Percentiles rank a stretch among this genome's conserved stretches.
Conservation (phyloP, 2,888 invertebrate genomes). For the Heliothis peltigera region DNA sequence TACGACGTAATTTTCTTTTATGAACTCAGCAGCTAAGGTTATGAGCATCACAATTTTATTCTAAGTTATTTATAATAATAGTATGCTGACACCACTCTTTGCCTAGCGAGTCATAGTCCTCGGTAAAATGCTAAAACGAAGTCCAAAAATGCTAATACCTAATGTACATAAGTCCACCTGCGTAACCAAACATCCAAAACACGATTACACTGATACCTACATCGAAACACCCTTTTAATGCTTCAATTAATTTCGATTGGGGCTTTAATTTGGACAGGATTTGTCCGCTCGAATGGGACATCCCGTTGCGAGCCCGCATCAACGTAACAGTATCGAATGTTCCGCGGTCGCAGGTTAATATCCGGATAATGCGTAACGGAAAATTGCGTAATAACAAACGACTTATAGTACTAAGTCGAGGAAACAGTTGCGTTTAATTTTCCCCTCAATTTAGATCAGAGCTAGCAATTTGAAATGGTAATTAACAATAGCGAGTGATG, state of each 20-base stretch:
- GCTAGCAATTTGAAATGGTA: slow-evolving; percentile 82
- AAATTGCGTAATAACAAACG: slow-evolving; percentile 47
- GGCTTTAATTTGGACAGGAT: slow-evolving; percentile 76
- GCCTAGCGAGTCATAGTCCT: too few species aligned
- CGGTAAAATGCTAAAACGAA: slow-evolving; percentile 22
- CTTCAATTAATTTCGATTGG: slow-evolving; percentile 77
- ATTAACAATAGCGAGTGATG: slow-evolving; percentile 80
- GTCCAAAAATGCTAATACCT: slow-evolving; percentile 20
- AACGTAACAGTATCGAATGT: slow-evolving; percentile 70
- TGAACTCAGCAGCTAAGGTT: too few species aligned
- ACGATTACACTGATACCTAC: slow-evolving; percentile 51
- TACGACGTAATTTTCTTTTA: too few species aligned
- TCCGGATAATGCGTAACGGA: slow-evolving; percentile 63
- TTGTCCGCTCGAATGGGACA: slow-evolving; percentile 70
- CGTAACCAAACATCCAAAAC: slow-evolving; percentile 58
- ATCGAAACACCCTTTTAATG: slow-evolving; percentile 68
- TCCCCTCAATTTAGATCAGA: slow-evolving; percentile 73
- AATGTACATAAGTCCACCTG: slow-evolving; percentile 21
- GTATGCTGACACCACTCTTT: too few species aligned
- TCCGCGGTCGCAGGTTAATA: slow-evolving; percentile 60
- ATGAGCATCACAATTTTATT: too few species aligned
- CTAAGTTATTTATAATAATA: too few species aligned
- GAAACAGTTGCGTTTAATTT: slow-evolving; percentile 71
- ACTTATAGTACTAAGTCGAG: slow-evolving; percentile 49
- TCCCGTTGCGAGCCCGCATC: slow-evolving; percentile 63